These are phyloP conservation scores for Sarcophaga peregrina DNA, from an alignment of 1,140 invertebrate species.

Conservation along the genomic window DNA sequence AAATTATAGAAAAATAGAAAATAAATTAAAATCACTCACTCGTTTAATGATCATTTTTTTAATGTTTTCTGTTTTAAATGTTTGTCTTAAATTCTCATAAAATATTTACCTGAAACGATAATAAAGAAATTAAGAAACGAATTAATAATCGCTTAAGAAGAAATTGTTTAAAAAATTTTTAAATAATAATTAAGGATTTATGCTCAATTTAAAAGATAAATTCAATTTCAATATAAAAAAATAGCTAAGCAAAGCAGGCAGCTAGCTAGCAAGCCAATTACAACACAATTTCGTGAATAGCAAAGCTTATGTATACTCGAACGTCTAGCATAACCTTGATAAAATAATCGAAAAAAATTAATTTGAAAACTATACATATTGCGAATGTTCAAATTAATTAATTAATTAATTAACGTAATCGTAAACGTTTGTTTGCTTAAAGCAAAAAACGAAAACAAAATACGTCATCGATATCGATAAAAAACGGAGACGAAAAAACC, in stretches of 20 bases:
- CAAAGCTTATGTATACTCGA: not conserved
- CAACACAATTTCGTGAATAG: too few relatives aligned
- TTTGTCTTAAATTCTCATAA: not conserved
- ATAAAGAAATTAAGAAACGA: not conserved
- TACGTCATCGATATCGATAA: not conserved
- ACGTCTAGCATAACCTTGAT: not conserved
- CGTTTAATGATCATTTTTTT: not conserved
- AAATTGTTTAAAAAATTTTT: not conserved
- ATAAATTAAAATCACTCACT: slow-evolving; percentile 7
- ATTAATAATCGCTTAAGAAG: not conserved
- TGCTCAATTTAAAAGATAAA: not conserved
- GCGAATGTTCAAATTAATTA: not conserved
- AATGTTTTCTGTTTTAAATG: not conserved
- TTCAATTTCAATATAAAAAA: not conserved
- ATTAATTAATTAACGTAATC: slow-evolving; percentile 16
- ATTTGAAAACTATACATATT: not conserved
- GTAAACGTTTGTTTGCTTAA: not conserved
- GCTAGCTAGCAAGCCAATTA: too few relatives aligned
- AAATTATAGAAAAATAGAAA: not conserved
- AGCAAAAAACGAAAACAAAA: not conserved
- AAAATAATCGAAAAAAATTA: not conserved
- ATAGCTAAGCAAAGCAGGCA: too few relatives aligned
- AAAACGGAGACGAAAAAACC: too few relatives aligned
- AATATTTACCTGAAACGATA: not conserved
- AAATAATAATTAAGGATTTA: not conserved